Base-by-base conservation (phyloP, 2,797 vertebrate genomes). In the Bovichtus variegatus region DNA sequence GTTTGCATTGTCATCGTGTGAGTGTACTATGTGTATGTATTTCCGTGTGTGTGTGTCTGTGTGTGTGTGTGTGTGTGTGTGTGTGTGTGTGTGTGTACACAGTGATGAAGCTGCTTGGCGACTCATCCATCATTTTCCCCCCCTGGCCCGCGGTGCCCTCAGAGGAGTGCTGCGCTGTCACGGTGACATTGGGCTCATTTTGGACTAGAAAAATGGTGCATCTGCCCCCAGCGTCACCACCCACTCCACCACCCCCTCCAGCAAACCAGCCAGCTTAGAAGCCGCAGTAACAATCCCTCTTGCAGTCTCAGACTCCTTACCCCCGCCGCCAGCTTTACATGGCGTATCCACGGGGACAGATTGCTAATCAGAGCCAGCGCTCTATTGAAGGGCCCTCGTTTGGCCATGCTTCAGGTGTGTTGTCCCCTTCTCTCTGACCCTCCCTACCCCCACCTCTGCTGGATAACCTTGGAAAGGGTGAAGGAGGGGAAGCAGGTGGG, bases 161-260 rank as follows among this genome's bases (percentile, higher is more conserved):
- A 72, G 85, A 91, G 91, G 88, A 93, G 80, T 47, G 23, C 66
- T 74, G 83, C 47, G 71, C 90, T 88, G 91, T 93, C 91, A 93
- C 79, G 9, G 85, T 91, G 93, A 94, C 91, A 93, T 92, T 94
- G 91, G 90, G 87, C 91, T 93, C 90, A 90, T 93, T 93, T 93
- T 92, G 80, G 81, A 88, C 77, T 68, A 90, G 85, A 93, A 92
- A 93, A 93, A 93, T 93, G 85, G 85, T 85, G 78, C 89, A 87
- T 83, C 78, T 51, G 6, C 81, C 86, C 68, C 58, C 74, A 77
- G 80, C 66, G 3, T 75, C 41, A 47, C 71, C 61, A 8, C n/a
- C 18, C 16, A 1, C n/a, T 2, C 54, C 59, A 8, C 44, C 27
- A 23, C 41, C 19, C 16, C 27, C 54, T 41, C 59, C 53, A 66